A percentile compares a stretch with the other conserved stretches of the same genome.
Evolutionary conservation across 2,797 vertebrate species (phyloP).

Genomic region (Pempheris klunzingeri): DNA sequence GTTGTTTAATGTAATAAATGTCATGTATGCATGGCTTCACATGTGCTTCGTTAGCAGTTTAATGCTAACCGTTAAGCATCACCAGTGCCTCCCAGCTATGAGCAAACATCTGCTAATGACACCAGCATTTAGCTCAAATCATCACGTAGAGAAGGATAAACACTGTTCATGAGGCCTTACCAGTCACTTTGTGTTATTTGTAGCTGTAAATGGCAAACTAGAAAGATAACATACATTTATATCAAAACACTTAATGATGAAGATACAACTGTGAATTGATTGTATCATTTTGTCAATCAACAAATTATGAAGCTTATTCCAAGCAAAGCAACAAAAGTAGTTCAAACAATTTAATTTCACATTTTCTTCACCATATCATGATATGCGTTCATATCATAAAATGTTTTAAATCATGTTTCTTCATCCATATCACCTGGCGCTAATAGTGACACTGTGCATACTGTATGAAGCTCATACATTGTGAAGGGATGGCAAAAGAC

Average conservation of each 20-base stretch:
- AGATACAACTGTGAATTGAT: background rate
- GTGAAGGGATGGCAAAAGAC: background rate
- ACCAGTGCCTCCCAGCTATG: constrained; percentile 79
- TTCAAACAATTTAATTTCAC: background rate
- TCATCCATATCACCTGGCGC: background rate
- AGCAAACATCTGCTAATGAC: constrained; percentile 81
- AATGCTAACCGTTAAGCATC: constrained; percentile 73
- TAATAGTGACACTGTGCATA: background rate
- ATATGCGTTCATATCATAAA: background rate
- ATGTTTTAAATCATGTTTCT: background rate
- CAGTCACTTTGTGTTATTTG: constrained; percentile 36
- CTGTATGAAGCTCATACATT: too few relatives aligned
- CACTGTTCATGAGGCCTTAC: constrained; percentile 25
- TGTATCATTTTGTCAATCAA: background rate
- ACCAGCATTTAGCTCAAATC: constrained; percentile 76
- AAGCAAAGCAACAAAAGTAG: background rate
- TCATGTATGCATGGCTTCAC: constrained; percentile 88
- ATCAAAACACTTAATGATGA: background rate
- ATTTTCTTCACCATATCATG: background rate
- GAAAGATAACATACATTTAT: background rate
- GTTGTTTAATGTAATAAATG: constrained; percentile 87
- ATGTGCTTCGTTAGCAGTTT: constrained; percentile 82
- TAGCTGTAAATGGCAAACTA: constrained; percentile 12
- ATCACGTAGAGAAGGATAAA: constrained; percentile 50
- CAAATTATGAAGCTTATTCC: background rate